A percentile compares a stretch with the other conserved stretches of the same genome.
These are phyloP conservation scores for Motacilla tschutschensis DNA, from an alignment of 2,113 vertebrate species.

Conservation along the genomic window DNA sequence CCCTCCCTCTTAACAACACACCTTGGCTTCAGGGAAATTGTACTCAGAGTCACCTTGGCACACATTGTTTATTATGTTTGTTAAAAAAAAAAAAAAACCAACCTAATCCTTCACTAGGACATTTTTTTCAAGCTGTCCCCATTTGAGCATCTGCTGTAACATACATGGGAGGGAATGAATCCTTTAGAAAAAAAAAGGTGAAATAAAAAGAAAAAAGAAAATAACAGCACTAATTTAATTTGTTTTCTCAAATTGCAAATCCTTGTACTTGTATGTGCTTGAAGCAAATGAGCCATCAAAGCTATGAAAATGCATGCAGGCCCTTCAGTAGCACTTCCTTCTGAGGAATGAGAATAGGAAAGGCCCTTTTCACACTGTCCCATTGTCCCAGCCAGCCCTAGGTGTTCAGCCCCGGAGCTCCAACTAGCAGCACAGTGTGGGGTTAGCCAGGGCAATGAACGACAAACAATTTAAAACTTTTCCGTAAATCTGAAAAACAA, in stretches of 20 bases:
- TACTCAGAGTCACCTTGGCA: neutral
- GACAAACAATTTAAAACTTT: constrained; percentile 38
- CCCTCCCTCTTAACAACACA: neutral
- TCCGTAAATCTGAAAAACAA: constrained; percentile 50
- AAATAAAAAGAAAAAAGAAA: neutral
- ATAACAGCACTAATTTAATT: constrained; percentile 36
- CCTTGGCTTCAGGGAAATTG: neutral
- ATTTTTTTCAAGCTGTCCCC: neutral
- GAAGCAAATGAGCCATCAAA: constrained; percentile 38
- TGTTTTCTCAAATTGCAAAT: constrained; percentile 53
- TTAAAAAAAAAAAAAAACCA: too few relatives aligned
- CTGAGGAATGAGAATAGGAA: neutral
- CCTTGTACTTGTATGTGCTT: neutral
- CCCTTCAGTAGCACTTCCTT: neutral
- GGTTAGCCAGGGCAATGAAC: neutral
- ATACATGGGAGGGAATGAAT: neutral
- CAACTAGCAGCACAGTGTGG: constrained; percentile 2
- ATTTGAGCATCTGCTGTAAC: neutral
- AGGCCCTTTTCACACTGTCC: neutral
- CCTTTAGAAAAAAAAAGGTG: neutral
- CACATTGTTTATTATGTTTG: too few relatives aligned
- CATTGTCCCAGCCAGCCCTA: constrained; percentile 2
- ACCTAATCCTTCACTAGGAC: neutral
- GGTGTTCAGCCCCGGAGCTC: neutral
- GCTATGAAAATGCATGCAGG: neutral